Conservation (phyloP, 2,113 vertebrate species). For the Apodemus sylvaticus region DNA sequence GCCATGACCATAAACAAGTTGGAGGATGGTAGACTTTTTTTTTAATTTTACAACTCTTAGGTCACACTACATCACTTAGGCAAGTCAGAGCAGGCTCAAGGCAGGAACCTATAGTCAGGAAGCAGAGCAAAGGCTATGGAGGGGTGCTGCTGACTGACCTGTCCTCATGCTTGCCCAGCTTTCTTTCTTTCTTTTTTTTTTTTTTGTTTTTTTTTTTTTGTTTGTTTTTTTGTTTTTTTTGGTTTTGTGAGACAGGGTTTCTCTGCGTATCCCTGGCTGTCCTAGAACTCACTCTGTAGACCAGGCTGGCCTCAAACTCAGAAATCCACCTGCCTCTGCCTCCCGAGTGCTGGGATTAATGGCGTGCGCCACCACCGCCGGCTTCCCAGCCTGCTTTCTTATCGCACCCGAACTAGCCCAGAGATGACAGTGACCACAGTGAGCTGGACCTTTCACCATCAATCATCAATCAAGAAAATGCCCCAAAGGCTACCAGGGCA, state of each 20-base stretch:
- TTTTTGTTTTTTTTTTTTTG: no score
- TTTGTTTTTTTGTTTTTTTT: no score
- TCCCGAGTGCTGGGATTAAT: no score
- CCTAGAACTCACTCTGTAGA: no score
- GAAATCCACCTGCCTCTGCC: no score
- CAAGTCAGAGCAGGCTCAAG: neutral
- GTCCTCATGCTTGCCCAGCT: neutral
- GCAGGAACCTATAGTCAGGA: neutral
- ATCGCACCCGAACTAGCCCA: neutral
- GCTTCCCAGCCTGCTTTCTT: neutral
- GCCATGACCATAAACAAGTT: neutral
- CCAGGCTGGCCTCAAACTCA: no score
- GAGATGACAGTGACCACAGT: neutral
- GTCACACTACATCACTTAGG: neutral
- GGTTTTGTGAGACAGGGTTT: no score
- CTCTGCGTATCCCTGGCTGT: no score
- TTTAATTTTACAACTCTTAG: neutral
- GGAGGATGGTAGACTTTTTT: no score
- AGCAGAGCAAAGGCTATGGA: neutral
- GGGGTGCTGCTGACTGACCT: neutral
- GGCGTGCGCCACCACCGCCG: no score
- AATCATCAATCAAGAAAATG: neutral
- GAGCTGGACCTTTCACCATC: neutral
- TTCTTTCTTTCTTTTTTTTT: no score
- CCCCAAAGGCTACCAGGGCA: neutral